Conservation (phyloP, 2,888 invertebrate genomes). For the Plebejus argus region DNA sequence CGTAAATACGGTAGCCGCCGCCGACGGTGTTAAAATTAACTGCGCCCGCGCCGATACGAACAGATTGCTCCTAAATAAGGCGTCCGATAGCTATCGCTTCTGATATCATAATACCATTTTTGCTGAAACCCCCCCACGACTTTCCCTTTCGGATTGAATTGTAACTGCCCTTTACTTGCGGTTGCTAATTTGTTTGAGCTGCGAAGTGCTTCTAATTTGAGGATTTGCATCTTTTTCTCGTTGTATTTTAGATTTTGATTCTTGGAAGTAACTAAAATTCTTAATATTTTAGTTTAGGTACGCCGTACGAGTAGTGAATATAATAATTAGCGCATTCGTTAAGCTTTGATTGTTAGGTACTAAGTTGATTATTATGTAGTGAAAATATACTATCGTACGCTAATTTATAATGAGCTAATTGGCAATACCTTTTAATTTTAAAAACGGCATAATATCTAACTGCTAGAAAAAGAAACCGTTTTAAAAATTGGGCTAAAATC, state of each 20-base stretch:
- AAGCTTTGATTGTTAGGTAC: too few relatives aligned
- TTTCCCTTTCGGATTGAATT: slow-evolving; percentile 19
- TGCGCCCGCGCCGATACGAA: slow-evolving; percentile 39
- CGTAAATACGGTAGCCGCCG: slow-evolving; percentile 68
- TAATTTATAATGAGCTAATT: background rate
- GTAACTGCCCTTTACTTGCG: background rate
- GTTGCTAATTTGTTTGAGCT: background rate
- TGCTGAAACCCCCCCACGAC: slow-evolving; percentile 29
- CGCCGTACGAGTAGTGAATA: too few relatives aligned
- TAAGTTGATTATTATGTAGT: too few relatives aligned
- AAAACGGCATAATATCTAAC: background rate
- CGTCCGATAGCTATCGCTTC: slow-evolving; percentile 39
- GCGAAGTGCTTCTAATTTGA: slow-evolving; percentile 2
- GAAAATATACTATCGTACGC: background rate
- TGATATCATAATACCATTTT: slow-evolving; percentile 39
- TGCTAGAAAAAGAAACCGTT: too few relatives aligned
- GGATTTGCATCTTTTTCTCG: background rate
- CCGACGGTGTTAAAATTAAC: slow-evolving; percentile 40
- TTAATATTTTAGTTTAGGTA: background rate
- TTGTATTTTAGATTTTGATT: background rate
- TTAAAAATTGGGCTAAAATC: background rate
- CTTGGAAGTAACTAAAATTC: background rate
- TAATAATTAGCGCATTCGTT: too few relatives aligned
- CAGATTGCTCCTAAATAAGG: slow-evolving; percentile 42
- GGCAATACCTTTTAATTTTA: background rate